phyloP scores from a whole-genome alignment of 2,888 invertebrate genomes.

The Tetheella fluctuosa region DNA sequence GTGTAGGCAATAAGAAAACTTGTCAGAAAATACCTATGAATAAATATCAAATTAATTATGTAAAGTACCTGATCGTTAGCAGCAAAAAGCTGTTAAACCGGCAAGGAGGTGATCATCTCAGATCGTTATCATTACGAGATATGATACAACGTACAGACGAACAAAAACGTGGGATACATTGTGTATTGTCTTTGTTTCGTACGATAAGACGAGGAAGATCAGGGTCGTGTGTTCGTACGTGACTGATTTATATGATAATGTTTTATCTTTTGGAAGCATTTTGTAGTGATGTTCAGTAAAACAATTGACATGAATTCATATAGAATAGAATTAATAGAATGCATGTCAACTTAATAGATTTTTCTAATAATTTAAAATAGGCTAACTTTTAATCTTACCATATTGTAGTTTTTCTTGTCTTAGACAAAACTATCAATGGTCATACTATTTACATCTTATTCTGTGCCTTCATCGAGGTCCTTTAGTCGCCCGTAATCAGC shows the following conservation, averaged over 20 bases:
- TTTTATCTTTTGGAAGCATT: not conserved
- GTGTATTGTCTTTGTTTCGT: conserved; percentile 42
- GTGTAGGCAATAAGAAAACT: not conserved
- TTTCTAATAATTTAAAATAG: no score
- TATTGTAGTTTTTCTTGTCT: no score
- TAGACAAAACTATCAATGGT: no score
- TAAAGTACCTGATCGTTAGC: not conserved
- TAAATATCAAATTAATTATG: conserved; percentile 2
- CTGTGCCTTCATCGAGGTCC: no score
- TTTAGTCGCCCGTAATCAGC: no score
- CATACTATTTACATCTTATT: no score
- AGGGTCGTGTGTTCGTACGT: conserved; percentile 42
- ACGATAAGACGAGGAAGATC: conserved; percentile 45
- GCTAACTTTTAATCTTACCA: no score
- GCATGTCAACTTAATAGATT: no score
- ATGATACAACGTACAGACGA: conserved; percentile 47
- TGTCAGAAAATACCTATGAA: not conserved
- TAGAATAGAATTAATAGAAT: no score
- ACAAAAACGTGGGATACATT: conserved; percentile 59
- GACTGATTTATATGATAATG: conserved; percentile 16
- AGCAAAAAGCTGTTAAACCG: conserved; percentile 22
- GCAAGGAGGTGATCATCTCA: conserved; percentile 28
- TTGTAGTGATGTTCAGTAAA: no score
- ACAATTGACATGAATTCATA: no score
- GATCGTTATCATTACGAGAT: conserved; percentile 48